Conservation (phyloP, 2,113 vertebrate species). For the Saccopteryx leptura region DNA sequence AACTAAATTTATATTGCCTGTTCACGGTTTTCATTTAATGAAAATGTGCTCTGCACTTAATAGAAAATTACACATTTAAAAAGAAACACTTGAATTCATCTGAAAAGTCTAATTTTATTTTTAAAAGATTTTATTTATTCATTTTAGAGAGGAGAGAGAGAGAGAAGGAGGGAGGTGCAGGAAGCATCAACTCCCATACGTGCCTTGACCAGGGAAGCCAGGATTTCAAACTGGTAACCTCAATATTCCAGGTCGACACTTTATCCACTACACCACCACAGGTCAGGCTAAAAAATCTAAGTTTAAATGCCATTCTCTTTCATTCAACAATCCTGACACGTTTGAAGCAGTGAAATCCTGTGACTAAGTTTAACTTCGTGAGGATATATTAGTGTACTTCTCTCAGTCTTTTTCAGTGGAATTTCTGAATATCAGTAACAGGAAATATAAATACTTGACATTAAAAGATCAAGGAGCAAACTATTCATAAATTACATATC, state of each 20-base stretch:
- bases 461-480: not conserved
- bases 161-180: no score
- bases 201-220: no score
- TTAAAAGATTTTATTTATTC: no score
- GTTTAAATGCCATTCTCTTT: conserved; percentile 63
- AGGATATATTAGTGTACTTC: not conserved
- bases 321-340: conserved; percentile 46
- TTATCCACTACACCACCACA: no score
- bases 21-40: conserved; percentile 60
- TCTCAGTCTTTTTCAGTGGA: not conserved
- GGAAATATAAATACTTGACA: not conserved
- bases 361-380: not conserved
- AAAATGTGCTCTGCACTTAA: conserved; percentile 46
- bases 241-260: no score
- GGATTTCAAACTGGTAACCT: no score
- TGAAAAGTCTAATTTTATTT: conserved; percentile 63
- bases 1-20: conserved; percentile 64
- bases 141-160: no score
- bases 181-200: no score
- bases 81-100: conserved; percentile 56
- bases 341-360: conserved; percentile 16
- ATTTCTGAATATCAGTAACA: not conserved
- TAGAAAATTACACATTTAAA: conserved; percentile 67
- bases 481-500: not conserved
- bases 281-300: conserved; percentile 49